Conservation (phyloP, 2,113 vertebrate species). For the Gadus chalcogrammus region DNA sequence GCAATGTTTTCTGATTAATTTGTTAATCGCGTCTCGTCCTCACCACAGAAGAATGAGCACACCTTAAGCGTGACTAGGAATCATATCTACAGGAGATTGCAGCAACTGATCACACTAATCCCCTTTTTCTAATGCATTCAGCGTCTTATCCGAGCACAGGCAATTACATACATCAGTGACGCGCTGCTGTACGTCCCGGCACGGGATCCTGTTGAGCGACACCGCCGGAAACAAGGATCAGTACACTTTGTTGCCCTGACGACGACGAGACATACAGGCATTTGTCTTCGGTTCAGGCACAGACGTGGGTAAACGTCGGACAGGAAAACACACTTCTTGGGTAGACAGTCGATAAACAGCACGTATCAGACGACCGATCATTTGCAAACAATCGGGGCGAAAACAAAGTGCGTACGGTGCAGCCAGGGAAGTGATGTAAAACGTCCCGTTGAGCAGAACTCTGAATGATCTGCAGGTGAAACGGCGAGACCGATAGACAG, state of each 20-base stretch:
- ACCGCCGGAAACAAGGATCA: too few species aligned
- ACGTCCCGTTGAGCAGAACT: too few species aligned
- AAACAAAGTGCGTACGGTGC: too few species aligned
- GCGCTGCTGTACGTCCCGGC: background rate
- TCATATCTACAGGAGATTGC: slow-evolving; percentile 43
- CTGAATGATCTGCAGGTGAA: background rate
- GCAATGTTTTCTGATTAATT: slow-evolving; percentile 44
- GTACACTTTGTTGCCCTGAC: too few species aligned
- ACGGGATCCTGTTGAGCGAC: too few species aligned
- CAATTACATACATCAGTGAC: slow-evolving; percentile 17
- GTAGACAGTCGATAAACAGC: too few species aligned
- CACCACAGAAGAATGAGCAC: slow-evolving; percentile 45
- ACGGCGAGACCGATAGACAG: slow-evolving; percentile 1
- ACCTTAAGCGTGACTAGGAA: slow-evolving; percentile 44
- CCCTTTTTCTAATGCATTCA: slow-evolving; percentile 40
- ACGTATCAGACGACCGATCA: too few species aligned
- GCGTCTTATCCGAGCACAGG: slow-evolving; percentile 28
- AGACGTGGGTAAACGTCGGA: background rate
- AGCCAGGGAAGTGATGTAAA: too few species aligned
- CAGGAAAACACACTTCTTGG: too few species aligned
- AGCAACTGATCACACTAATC: slow-evolving; percentile 51
- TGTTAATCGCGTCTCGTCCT: slow-evolving; percentile 44
- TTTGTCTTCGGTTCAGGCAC: background rate
- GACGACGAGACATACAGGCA: too few species aligned
- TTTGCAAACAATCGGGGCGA: too few species aligned